phyloP scores from a whole-genome alignment of 23 tunicate species.

The Styela plicata region DNA sequence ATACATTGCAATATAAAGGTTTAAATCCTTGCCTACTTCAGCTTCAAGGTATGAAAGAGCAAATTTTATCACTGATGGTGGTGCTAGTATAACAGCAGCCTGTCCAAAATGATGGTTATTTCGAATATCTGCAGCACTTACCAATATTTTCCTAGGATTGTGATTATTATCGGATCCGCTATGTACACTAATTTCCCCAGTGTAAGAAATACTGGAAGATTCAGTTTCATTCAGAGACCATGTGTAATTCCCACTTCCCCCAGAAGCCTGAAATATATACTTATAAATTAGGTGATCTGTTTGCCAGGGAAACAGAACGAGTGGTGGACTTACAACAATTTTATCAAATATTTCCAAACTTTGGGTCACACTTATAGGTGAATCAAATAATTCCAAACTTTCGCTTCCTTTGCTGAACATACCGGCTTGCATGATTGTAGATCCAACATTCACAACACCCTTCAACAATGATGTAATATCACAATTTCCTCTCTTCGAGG shows the following conservation, averaged over 20 bases:
- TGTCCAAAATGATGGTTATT: constrained; percentile 70
- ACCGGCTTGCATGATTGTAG: background rate
- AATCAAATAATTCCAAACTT: constrained; percentile 19
- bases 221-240: constrained; percentile 59
- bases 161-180: constrained; percentile 26
- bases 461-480: constrained; percentile 46
- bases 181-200: constrained; percentile 45
- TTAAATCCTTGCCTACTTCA: constrained; percentile 43
- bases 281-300: constrained; percentile 49
- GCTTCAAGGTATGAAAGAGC: constrained; percentile 64
- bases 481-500: constrained; percentile 40
- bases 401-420: background rate
- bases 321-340: constrained; percentile 38
- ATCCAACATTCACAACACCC: constrained; percentile 28
- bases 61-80: constrained; percentile 51
- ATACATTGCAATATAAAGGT: constrained; percentile 57
- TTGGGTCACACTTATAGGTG: constrained; percentile 43
- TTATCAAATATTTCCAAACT: constrained; percentile 65
- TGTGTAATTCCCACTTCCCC: constrained; percentile 90
- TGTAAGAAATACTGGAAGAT: constrained; percentile 39
- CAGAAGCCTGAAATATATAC: constrained; percentile 44
- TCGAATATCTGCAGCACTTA: constrained; percentile 64
- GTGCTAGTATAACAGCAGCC: constrained; percentile 39
- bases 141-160: constrained; percentile 30
- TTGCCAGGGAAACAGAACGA: constrained; percentile 71